Evolutionary conservation across 2,888 invertebrate species (phyloP).

Genomic region (Drosophila cracens): DNA sequence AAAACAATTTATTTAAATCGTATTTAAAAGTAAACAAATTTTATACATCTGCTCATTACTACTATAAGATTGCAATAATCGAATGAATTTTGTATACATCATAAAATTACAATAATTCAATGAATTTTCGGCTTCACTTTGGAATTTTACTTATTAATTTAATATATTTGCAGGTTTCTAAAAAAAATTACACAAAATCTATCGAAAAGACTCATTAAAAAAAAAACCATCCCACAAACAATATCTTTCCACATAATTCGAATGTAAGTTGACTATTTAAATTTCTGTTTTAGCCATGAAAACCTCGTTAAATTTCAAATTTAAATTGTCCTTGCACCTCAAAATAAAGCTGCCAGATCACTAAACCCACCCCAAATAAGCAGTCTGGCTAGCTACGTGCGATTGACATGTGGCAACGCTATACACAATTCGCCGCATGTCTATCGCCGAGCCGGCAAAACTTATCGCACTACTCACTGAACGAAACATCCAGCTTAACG

Average conservation of each 20-base stretch:
- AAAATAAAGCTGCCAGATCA: slow-evolving; percentile 5
- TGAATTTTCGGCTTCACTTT: not conserved
- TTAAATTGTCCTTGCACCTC: not conserved
- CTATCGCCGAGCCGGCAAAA: not conserved
- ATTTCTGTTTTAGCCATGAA: not conserved
- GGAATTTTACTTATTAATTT: not conserved
- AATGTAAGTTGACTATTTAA: not conserved
- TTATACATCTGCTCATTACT: not conserved
- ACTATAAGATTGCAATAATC: not conserved
- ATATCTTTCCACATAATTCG: not conserved
- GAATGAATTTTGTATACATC: not conserved
- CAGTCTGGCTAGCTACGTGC: slow-evolving; percentile 12
- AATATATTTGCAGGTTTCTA: not conserved
- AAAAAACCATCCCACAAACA: not conserved
- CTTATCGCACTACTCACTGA: slow-evolving; percentile 4
- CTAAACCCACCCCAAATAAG: not conserved
- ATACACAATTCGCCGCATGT: not conserved
- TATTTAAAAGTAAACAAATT: not conserved
- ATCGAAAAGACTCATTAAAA: not conserved
- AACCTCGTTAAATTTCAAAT: slow-evolving; percentile 1
- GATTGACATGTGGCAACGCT: slow-evolving; percentile 2
- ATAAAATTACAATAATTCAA: not conserved
- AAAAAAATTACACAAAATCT: too few species aligned
- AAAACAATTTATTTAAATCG: not conserved
- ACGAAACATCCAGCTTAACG: slow-evolving; percentile 18